phyloP scores from a whole-genome alignment of 2,113 vertebrate species.

The Lophura nycthemera region DNA sequence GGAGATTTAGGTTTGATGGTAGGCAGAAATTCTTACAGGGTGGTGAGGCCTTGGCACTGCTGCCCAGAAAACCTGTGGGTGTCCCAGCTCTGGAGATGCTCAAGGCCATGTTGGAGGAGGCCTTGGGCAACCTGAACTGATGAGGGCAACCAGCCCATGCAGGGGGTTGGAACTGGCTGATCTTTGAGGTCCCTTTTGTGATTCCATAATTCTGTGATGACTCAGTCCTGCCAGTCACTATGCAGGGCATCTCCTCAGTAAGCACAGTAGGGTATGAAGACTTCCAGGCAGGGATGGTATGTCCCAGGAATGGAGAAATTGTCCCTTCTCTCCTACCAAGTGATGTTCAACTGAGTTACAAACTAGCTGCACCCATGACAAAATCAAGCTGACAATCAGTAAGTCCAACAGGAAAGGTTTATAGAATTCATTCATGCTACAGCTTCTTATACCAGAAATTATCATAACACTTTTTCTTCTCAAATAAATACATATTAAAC shows the following conservation, averaged over 20 bases:
- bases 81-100: neutral
- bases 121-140: neutral
- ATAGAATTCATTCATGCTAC: neutral
- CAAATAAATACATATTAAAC: conserved; percentile 23
- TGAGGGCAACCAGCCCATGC: neutral
- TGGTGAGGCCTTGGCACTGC: neutral
- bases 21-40: neutral
- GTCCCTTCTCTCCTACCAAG: neutral
- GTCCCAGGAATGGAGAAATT: neutral
- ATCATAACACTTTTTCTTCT: neutral
- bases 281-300: neutral
- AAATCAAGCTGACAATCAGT: conserved; percentile 17
- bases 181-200: neutral
- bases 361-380: conserved; percentile 2
- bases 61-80: neutral
- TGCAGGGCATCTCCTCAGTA: neutral
- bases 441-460: neutral
- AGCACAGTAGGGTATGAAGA: neutral
- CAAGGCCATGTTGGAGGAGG: neutral
- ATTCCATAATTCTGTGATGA: neutral
- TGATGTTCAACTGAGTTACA: neutral
- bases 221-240: neutral
- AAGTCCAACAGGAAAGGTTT: neutral
- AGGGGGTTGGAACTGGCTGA: neutral
- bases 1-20: neutral